A percentile compares a stretch with the other conserved stretches of the same genome.
These are phyloP conservation scores for Ditylenchus weischeri DNA, from an alignment of 2,888 invertebrate species.

Conservation along the genomic window DNA sequence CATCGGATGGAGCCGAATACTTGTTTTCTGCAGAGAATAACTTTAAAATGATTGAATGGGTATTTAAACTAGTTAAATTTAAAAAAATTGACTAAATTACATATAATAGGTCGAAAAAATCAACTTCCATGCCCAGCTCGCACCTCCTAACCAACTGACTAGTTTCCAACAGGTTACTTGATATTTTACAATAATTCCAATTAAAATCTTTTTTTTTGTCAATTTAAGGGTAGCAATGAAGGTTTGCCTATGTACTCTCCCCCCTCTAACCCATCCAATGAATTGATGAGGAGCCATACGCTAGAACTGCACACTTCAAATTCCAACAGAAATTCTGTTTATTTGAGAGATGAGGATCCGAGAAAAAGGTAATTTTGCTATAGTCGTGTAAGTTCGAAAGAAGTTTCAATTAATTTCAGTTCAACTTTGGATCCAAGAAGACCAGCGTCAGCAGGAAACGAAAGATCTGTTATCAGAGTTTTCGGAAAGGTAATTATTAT, in stretches of 20 bases:
- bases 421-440: slow-evolving; percentile 20
- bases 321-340: slow-evolving; percentile 5
- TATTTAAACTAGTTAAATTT: background rate
- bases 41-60: slow-evolving; percentile 63
- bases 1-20: slow-evolving; percentile 88
- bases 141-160: slow-evolving; percentile 65
- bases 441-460: background rate
- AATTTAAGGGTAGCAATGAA: slow-evolving; percentile 6
- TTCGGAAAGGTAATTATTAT: background rate
- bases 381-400: background rate
- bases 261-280: background rate
- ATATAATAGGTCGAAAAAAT: slow-evolving; percentile 67
- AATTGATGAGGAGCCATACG: slow-evolving; percentile 13
- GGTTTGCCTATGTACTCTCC: background rate
- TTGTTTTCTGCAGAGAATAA: slow-evolving; percentile 76
- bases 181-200: background rate
- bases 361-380: slow-evolving; percentile 3
- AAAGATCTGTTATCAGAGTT: background rate
- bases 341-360: background rate
- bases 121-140: slow-evolving; percentile 83
- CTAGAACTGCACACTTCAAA: slow-evolving; percentile 4
- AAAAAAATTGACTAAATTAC: too few species aligned
- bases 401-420: background rate
- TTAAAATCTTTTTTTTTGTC: background rate
- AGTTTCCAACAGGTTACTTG: slow-evolving; percentile 18